A percentile compares a stretch with the other conserved stretches of the same genome.
Evolutionary conservation across 2,888 invertebrate species (phyloP).

Genomic region (Epinotia demarniana): DNA sequence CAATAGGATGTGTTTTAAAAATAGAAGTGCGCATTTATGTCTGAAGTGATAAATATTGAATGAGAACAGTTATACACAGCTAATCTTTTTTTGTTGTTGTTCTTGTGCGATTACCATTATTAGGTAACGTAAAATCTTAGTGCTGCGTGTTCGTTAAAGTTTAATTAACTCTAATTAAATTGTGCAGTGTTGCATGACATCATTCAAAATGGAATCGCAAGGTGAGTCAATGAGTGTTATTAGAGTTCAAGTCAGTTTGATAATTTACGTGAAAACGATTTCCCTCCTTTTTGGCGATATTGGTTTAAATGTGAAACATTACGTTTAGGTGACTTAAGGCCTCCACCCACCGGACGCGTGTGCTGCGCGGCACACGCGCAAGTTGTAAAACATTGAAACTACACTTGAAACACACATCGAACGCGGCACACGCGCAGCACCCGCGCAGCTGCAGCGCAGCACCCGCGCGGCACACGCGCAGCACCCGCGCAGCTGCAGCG

Average conservation of each 20-base stretch:
- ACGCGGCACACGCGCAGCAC: too few relatives aligned
- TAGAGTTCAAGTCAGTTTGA: not conserved
- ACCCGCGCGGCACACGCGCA: too few relatives aligned
- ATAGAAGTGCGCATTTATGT: not conserved
- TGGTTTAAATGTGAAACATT: not conserved
- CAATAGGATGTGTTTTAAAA: not conserved
- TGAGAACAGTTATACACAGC: not conserved
- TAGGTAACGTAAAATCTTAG: not conserved
- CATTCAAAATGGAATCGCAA: constrained; percentile 51
- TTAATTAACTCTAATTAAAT: constrained; percentile 40
- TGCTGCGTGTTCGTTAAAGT: constrained; percentile 20
- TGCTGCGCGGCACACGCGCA: too few relatives aligned
- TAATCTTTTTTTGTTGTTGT: constrained; percentile 11
- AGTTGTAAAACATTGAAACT: too few relatives aligned
- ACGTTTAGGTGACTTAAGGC: not conserved
- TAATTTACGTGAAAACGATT: not conserved
- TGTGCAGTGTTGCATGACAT: constrained; percentile 47
- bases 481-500: too few relatives aligned
- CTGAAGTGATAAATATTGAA: constrained; percentile 1
- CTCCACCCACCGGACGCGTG: too few relatives aligned
- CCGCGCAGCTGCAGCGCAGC: too few relatives aligned
- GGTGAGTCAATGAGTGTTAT: constrained; percentile 44
- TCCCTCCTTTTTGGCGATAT: not conserved
- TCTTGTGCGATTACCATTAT: constrained; percentile 6
- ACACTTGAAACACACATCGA: too few relatives aligned